Evolutionary conservation across 1,140 invertebrate species (phyloP).

Genomic region (Trichonephila inaurata): DNA sequence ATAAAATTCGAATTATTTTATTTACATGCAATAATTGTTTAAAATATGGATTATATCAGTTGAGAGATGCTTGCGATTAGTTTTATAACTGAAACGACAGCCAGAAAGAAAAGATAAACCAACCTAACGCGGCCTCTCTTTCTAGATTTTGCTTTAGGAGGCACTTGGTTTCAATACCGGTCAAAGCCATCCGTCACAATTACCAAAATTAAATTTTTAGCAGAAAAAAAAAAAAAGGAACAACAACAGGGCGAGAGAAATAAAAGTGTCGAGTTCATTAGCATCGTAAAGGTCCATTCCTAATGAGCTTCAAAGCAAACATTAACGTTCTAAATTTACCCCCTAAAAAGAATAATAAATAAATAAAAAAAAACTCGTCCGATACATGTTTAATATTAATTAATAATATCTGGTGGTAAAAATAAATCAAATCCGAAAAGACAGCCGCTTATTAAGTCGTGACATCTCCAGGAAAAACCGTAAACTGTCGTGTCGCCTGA

Average conservation of each 20-base stretch:
- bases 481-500: background rate
- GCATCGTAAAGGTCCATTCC: background rate
- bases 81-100: too few species aligned
- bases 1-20: too few species aligned
- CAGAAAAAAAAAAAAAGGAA: background rate
- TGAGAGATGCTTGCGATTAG: too few species aligned
- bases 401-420: background rate
- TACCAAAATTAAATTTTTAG: too few species aligned
- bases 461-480: constrained; percentile 21
- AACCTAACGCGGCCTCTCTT: too few species aligned
- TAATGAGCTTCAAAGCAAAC: background rate
- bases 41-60: too few species aligned
- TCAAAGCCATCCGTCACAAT: too few species aligned
- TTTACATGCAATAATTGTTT: too few species aligned
- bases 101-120: too few species aligned
- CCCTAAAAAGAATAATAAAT: background rate
- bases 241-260: background rate
- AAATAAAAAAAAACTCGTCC: too few species aligned
- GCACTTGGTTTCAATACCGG: too few species aligned
- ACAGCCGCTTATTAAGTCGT: constrained; percentile 14
- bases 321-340: background rate
- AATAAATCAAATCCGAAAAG: background rate
- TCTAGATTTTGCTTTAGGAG: too few species aligned
- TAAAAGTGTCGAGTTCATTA: background rate
- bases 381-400: background rate